Base-by-base conservation (phyloP, 2,888 invertebrate genomes). In the Schizaphis graminum region DNA sequence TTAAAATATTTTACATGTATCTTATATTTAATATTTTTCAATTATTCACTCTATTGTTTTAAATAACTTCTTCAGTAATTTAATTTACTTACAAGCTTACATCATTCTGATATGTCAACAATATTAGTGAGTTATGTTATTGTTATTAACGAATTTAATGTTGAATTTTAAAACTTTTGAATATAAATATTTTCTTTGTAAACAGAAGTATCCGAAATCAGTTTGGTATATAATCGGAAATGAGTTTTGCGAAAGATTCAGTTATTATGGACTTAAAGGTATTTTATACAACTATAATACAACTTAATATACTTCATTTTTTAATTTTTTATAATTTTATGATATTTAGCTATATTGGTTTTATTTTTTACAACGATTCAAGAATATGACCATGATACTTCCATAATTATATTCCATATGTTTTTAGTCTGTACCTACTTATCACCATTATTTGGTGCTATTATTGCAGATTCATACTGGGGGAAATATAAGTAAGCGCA, bases 181-280 rank as follows among this genome's bases (percentile, higher is more conserved):
- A 1, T 67, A 77, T 67, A 67, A n/a, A 35, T 77, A 77, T 77
- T 77, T 77, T 21, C 8, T 53, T 53, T 88, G 16, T 53, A 10
- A 53, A 88, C 95, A 97, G 89, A 97, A 97, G 56, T 99, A 99
- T 95, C 99, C 99, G 0, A 98, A 97, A 96, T 97, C 98, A n/a
- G 98, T 99, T 35, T 98, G 98, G 95, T 99, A 99, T 96, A 99
- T 99, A 95, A 97, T 99, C 95, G 97, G 97, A 96, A 99, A 99
- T 97, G 99, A 99, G 96, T 99, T 99, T 96, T 99, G 99, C 96
- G 99, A 99, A 96, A 97, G 99, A 95, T 99, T 99, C 96, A 98
- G 98, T 95, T 99, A 97, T 96, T 99, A 99, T 97, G 99, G 99
- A 96, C 98, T 99, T 98, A 97, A 98, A 97, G 98, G 99, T 99